These are phyloP conservation scores for Melitaea cinxia DNA, from an alignment of 1,140 invertebrate genomes.

Conservation along the genomic window DNA sequence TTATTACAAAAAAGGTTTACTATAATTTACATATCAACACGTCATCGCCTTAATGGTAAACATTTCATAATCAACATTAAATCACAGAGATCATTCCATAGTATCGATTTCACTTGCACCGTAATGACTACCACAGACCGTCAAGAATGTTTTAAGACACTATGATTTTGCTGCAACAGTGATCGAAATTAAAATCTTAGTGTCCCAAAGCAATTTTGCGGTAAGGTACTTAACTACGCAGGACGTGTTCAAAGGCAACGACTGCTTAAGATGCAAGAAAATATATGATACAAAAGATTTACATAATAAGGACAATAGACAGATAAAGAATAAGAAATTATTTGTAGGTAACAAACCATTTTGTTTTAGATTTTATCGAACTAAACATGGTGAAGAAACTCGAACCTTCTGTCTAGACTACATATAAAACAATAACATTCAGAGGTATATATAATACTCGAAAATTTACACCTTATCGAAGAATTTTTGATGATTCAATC, in stretches of 20 bases:
- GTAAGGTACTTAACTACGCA: slow-evolving; percentile 17
- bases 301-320: background rate
- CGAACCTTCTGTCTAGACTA: background rate
- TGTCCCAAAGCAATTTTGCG: slow-evolving; percentile 23
- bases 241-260: slow-evolving; percentile 22
- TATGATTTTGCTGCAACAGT: background rate
- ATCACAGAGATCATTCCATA: slow-evolving; percentile 62
- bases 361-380: too few species aligned
- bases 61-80: slow-evolving; percentile 53
- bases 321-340: background rate
- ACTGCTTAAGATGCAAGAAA: slow-evolving; percentile 24
- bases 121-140: slow-evolving; percentile 21
- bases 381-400: background rate
- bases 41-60: slow-evolving; percentile 33
- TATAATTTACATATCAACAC: slow-evolving; percentile 20
- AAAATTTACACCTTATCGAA: slow-evolving; percentile 12
- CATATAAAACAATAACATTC: background rate
- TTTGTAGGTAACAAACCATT: background rate
- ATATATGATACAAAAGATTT: slow-evolving; percentile 4
- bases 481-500: slow-evolving; percentile 11
- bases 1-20: slow-evolving; percentile 13
- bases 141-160: slow-evolving; percentile 26
- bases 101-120: slow-evolving; percentile 43
- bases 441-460: background rate
- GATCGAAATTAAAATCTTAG: background rate